Evolutionary conservation across 2,888 invertebrate species (phyloP).

Genomic region (Cephus runcator): DNA sequence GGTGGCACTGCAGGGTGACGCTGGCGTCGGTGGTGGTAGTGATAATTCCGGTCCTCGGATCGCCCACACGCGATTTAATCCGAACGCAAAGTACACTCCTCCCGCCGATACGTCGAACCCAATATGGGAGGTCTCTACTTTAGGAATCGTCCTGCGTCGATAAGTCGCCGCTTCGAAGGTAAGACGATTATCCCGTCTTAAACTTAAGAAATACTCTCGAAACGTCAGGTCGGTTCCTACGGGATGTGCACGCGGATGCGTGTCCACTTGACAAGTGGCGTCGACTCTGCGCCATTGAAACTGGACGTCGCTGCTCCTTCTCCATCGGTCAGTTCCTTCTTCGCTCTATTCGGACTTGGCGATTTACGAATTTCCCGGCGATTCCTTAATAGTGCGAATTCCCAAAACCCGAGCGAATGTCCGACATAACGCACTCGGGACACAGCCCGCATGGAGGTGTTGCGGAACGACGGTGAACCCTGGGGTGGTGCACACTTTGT

Average conservation of each 20-base stretch:
- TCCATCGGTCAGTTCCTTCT: slow-evolving; percentile 16
- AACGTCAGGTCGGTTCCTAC: background rate
- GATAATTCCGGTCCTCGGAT: background rate
- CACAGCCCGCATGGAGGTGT: too few relatives aligned
- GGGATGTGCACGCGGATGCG: background rate
- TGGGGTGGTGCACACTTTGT: too few relatives aligned
- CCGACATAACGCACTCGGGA: too few relatives aligned
- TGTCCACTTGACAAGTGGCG: background rate
- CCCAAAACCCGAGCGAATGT: too few relatives aligned
- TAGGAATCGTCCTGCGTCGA: slow-evolving; percentile 27
- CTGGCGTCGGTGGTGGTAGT: too few relatives aligned
- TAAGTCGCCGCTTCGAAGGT: slow-evolving; percentile 19
- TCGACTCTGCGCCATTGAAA: too few relatives aligned
- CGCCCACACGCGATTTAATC: slow-evolving; percentile 37
- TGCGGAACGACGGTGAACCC: too few relatives aligned
- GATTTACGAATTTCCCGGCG: too few relatives aligned
- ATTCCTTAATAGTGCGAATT: too few relatives aligned
- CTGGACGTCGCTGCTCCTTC: background rate
- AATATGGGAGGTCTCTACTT: slow-evolving; percentile 19
- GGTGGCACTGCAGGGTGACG: too few relatives aligned
- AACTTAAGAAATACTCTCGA: slow-evolving; percentile 29
- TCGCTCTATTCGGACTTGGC: slow-evolving; percentile 17
- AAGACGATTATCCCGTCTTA: slow-evolving; percentile 39
- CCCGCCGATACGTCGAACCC: slow-evolving; percentile 30
- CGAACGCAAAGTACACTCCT: slow-evolving; percentile 11